Percentiles rank a stretch among this genome's conserved stretches.
phyloP scores from a whole-genome alignment of 2,888 invertebrate species.

The Cryptocheilus praepositus region DNA sequence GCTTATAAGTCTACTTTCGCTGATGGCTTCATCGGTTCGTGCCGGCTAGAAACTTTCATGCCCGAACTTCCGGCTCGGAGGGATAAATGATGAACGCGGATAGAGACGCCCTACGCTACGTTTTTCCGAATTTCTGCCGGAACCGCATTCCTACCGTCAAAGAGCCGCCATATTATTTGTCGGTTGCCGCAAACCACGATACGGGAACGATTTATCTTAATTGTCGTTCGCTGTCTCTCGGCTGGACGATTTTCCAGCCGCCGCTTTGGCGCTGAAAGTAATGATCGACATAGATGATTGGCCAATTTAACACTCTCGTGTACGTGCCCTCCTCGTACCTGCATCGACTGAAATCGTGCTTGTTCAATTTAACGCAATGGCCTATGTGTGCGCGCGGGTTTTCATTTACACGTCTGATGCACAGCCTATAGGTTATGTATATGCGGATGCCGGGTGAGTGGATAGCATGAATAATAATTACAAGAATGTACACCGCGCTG shows the following conservation, averaged over 20 bases:
- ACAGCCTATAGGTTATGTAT: too few species aligned
- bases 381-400: background rate
- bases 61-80: slow-evolving; percentile 31
- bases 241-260: too few species aligned
- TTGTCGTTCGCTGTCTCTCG: too few species aligned
- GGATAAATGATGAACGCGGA: slow-evolving; percentile 1
- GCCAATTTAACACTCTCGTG: too few species aligned
- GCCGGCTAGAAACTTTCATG: slow-evolving; percentile 43
- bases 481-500: background rate
- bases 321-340: background rate
- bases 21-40: slow-evolving; percentile 60
- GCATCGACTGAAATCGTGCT: background rate
- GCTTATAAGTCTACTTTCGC: slow-evolving; percentile 55
- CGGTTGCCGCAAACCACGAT: too few species aligned
- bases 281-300: too few species aligned
- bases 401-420: too few species aligned
- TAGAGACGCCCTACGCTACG: background rate
- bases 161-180: too few species aligned
- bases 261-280: too few species aligned
- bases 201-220: too few species aligned
- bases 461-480: slow-evolving; percentile 8
- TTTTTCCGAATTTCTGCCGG: background rate
- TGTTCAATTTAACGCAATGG: slow-evolving; percentile 3
- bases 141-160: too few species aligned
- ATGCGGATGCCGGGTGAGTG: background rate